Conservation (phyloP, 2,113 vertebrate species). For the Brachypodius melanocephalos region DNA sequence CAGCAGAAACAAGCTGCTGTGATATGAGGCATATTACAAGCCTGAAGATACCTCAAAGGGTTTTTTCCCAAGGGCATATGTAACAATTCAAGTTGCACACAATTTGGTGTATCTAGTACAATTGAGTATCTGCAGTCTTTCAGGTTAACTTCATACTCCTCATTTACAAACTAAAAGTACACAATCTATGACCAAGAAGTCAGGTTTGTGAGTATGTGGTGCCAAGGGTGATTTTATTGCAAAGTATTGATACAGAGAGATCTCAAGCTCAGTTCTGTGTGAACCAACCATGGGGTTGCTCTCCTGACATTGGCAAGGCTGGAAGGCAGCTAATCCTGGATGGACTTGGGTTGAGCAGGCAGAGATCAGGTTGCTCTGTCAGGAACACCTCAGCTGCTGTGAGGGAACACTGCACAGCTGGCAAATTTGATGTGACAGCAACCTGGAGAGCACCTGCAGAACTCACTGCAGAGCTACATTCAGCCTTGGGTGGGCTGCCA, state of each 20-base stretch:
- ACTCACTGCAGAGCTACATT: background rate
- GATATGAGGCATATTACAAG: background rate
- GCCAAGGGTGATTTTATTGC: background rate
- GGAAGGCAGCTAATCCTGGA: background rate
- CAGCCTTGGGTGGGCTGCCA: background rate
- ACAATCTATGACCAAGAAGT: background rate
- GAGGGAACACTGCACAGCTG: background rate
- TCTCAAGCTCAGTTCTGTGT: background rate
- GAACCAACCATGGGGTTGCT: rapidly evolving
- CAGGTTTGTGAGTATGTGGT: background rate
- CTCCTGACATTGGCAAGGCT: background rate
- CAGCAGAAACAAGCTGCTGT: background rate
- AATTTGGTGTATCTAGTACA: background rate
- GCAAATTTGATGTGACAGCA: background rate
- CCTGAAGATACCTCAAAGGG: background rate
- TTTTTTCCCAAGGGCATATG: background rate
- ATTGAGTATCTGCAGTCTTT: background rate
- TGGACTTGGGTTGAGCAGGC: rapidly evolving
- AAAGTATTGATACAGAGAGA: background rate
- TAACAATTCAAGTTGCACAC: background rate
- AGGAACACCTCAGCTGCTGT: background rate
- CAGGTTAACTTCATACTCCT: background rate
- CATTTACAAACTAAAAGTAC: background rate
- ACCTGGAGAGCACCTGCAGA: background rate
- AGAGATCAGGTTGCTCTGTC: background rate